Conservation (phyloP, 2,888 invertebrate species). For the Blomia tropicalis region DNA sequence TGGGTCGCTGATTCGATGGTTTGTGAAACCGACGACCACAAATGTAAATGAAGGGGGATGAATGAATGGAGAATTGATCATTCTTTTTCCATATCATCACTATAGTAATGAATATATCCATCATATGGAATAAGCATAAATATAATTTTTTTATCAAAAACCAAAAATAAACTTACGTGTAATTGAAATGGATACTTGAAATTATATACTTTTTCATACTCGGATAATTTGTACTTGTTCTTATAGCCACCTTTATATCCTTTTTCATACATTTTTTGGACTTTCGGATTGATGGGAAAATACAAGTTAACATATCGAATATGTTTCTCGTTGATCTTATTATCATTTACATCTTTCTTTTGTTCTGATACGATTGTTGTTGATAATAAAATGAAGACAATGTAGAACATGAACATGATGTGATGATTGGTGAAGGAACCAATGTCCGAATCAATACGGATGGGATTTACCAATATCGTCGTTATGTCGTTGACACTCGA, state of each 20-base stretch:
- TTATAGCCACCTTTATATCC: conserved; percentile 10
- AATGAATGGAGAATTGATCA: neutral
- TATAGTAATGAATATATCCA: too few species aligned
- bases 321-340: neutral
- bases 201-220: neutral
- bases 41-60: neutral
- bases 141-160: too few species aligned
- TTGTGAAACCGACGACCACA: neutral
- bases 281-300: neutral
- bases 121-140: too few species aligned
- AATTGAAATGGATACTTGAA: conserved; percentile 4
- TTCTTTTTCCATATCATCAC: neutral
- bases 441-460: neutral
- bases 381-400: neutral
- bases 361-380: neutral
- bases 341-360: neutral
- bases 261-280: conserved; percentile 4
- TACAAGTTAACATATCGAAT: neutral
- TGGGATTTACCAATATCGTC: neutral
- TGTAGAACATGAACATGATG: neutral
- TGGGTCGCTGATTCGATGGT: conserved; percentile 17
- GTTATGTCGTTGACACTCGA: neutral
- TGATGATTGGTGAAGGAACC: too few species aligned
- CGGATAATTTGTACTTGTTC: neutral
- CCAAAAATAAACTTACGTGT: neutral